Conservation (phyloP, 1,140 invertebrate species). For the Thaumatotibia leucotreta region DNA sequence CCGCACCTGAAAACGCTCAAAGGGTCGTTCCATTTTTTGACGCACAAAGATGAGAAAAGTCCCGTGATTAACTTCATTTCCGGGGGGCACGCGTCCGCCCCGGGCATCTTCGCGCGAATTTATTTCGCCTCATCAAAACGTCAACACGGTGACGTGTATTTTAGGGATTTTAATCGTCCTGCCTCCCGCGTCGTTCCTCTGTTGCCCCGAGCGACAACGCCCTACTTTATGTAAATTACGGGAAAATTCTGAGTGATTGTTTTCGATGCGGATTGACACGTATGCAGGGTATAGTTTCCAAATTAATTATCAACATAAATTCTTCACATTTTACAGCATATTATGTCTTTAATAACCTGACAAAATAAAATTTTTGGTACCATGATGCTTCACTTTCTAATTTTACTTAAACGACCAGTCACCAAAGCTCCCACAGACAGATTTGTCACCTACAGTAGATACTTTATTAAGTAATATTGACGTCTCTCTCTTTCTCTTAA, state of each 20-base stretch:
- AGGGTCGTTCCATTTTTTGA: conserved; percentile 17
- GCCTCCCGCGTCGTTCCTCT: not conserved
- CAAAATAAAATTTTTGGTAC: too few relatives aligned
- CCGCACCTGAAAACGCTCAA: conserved; percentile 10
- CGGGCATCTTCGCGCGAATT: conserved; percentile 52
- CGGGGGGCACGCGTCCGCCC: conserved; percentile 51
- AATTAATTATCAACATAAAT: not conserved
- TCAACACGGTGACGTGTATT: conserved; percentile 71
- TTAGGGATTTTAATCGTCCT: conserved; percentile 66
- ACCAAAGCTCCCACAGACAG: too few relatives aligned
- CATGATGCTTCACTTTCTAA: too few relatives aligned
- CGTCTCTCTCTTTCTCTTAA: too few relatives aligned
- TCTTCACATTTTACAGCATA: too few relatives aligned
- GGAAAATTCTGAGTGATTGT: conserved; percentile 51
- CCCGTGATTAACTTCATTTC: conserved; percentile 68
- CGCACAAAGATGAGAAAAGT: conserved; percentile 30
- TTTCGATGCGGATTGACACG: conserved; percentile 64
- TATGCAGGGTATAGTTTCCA: conserved; percentile 45
- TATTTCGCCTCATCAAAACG: conserved; percentile 72
- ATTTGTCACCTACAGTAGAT: not conserved
- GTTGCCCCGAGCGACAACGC: conserved; percentile 27
- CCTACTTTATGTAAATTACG: conserved; percentile 60
- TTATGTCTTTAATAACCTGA: too few relatives aligned
- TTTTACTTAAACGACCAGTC: too few relatives aligned
- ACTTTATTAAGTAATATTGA: not conserved